phyloP scores from a whole-genome alignment of 2,797 vertebrate genomes.

The Bradypus variegatus region DNA sequence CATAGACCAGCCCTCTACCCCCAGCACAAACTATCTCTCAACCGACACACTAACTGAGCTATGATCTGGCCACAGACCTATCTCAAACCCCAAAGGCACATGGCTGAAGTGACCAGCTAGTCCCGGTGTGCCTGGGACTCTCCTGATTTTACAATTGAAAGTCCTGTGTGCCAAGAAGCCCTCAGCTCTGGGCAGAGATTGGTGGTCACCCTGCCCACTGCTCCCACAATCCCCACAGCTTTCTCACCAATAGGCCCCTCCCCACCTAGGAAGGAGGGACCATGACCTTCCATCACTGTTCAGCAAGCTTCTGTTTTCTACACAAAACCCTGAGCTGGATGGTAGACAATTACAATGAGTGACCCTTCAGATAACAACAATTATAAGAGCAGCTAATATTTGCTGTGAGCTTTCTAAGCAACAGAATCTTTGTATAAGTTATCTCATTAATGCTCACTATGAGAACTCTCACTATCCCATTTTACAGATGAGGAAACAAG shows the following conservation, averaged over 20 bases:
- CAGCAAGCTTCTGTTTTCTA: background rate
- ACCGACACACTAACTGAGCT: background rate
- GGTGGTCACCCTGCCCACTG: background rate
- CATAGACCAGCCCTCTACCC: background rate
- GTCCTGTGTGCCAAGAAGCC: background rate
- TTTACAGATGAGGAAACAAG: background rate
- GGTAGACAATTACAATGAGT: background rate
- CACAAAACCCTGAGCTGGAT: background rate
- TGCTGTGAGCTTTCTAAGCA: background rate
- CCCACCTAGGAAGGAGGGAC: background rate
- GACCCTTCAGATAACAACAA: background rate
- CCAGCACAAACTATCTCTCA: background rate
- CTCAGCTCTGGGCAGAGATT: background rate
- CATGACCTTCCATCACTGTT: background rate
- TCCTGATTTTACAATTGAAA: background rate
- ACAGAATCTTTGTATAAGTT: background rate
- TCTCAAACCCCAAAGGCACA: background rate
- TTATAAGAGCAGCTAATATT: background rate
- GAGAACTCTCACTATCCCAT: background rate
- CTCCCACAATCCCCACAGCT: rapidly evolving
- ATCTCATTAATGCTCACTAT: background rate
- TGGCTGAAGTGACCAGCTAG: background rate
- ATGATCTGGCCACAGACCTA: background rate
- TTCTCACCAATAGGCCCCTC: background rate
- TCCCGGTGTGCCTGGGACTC: background rate